Conservation (phyloP, 2,113 vertebrate species). For the Notothenia rossii region DNA sequence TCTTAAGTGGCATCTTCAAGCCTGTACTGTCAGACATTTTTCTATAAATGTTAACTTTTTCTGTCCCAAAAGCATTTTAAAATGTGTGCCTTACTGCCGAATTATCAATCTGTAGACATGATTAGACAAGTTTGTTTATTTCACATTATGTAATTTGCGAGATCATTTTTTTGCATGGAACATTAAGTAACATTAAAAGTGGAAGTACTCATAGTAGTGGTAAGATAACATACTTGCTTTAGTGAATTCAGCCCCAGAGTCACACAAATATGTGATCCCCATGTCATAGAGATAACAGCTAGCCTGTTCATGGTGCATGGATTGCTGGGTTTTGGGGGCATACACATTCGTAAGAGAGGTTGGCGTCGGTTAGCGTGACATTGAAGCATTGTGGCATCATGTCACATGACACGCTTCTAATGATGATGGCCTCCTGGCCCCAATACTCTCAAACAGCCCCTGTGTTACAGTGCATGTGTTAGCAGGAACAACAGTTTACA, state of each 20-base stretch:
- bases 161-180: neutral
- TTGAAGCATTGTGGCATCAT: conserved; percentile 51
- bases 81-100: neutral
- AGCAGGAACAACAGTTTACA: conserved; percentile 5
- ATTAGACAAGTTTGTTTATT: neutral
- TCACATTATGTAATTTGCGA: too few species aligned
- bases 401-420: conserved; percentile 42
- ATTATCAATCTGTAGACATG: neutral
- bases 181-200: neutral
- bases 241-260: neutral
- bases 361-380: conserved; percentile 8
- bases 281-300: neutral
- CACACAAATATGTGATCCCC: neutral
- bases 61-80: neutral
- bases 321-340: conserved; percentile 36
- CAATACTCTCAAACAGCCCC: conserved; percentile 24
- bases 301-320: neutral
- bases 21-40: too few species aligned
- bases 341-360: conserved; percentile 1
- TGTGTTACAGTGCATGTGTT: conserved; percentile 17
- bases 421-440: conserved; percentile 7
- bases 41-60: too few species aligned
- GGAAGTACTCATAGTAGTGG: neutral
- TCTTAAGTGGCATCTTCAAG: neutral
- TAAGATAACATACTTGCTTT: neutral